These are phyloP conservation scores for Chrysolina americana DNA, from an alignment of 2,888 invertebrate species.

Conservation along the genomic window DNA sequence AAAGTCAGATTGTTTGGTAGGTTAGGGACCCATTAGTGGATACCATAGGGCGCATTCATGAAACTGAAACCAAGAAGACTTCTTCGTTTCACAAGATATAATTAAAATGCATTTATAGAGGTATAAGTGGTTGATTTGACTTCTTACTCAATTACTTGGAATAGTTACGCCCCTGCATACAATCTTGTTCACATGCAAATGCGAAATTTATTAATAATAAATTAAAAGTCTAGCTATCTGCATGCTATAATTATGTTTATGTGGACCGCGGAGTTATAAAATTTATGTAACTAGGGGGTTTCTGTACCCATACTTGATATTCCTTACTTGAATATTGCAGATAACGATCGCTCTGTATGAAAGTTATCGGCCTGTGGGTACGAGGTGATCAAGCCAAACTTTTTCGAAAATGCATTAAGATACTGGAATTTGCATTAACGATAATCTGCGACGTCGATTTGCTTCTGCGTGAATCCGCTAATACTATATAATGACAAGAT, in stretches of 20 bases:
- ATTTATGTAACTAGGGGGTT: conserved; percentile 7
- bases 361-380: conserved; percentile 3
- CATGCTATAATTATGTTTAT: conserved; percentile 41
- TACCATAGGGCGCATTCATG: no score
- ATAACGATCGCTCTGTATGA: conserved; percentile 3
- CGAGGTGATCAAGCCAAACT: background rate
- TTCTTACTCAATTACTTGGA: no score
- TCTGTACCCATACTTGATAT: background rate
- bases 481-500: conserved; percentile 1
- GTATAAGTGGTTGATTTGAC: no score
- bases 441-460: background rate
- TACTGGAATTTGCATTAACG: background rate
- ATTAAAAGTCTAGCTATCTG: conserved; percentile 33
- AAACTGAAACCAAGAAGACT: no score
- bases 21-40: no score
- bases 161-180: background rate
- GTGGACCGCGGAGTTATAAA: conserved; percentile 33
- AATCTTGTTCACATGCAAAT: conserved; percentile 36
- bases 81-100: no score
- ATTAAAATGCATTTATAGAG: no score
- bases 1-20: no score
- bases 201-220: conserved; percentile 42
- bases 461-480: background rate
- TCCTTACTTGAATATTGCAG: background rate
- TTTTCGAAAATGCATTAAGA: background rate